These are phyloP conservation scores for Pipistrellus pygmaeus DNA, from an alignment of 2,797 vertebrate genomes.

Conservation along the genomic window DNA sequence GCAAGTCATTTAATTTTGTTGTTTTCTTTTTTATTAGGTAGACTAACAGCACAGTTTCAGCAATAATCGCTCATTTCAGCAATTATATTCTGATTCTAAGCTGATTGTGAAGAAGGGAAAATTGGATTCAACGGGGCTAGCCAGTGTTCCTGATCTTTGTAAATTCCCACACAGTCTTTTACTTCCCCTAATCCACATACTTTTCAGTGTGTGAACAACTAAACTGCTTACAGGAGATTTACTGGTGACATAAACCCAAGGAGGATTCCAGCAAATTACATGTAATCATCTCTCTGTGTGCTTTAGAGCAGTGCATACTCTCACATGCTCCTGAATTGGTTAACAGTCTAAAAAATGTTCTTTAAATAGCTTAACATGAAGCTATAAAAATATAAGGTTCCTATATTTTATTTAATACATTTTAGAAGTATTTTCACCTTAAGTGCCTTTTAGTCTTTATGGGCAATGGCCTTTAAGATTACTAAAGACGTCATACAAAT, in stretches of 20 bases:
- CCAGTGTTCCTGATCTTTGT: conserved; percentile 37
- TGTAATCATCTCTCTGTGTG: conserved; percentile 63
- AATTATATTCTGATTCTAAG: conserved; percentile 56
- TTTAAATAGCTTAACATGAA: conserved; percentile 7
- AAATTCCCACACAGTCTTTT: conserved; percentile 77
- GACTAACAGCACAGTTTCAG: conserved; percentile 21
- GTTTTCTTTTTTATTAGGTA: neutral
- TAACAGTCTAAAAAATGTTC: neutral
- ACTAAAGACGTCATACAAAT: neutral
- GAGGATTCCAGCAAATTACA: conserved; percentile 72
- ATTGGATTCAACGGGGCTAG: conserved; percentile 50
- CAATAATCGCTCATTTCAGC: conserved; percentile 20
- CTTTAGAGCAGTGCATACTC: neutral
- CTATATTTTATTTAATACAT: neutral
- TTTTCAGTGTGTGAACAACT: conserved; percentile 79
- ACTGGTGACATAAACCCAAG: conserved; percentile 66
- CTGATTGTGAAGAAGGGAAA: conserved; percentile 62
- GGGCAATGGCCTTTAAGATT: neutral
- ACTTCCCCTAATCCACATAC: conserved; percentile 79
- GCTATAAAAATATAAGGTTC: neutral
- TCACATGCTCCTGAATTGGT: neutral
- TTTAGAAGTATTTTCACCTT: neutral
- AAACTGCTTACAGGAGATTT: conserved; percentile 81
- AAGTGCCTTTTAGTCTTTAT: neutral
- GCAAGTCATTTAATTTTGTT: neutral